Percentiles rank a stretch among this genome's conserved stretches.
These are phyloP conservation scores for Dioctria rufipes DNA, from an alignment of 2,888 invertebrate species.

Conservation along the genomic window DNA sequence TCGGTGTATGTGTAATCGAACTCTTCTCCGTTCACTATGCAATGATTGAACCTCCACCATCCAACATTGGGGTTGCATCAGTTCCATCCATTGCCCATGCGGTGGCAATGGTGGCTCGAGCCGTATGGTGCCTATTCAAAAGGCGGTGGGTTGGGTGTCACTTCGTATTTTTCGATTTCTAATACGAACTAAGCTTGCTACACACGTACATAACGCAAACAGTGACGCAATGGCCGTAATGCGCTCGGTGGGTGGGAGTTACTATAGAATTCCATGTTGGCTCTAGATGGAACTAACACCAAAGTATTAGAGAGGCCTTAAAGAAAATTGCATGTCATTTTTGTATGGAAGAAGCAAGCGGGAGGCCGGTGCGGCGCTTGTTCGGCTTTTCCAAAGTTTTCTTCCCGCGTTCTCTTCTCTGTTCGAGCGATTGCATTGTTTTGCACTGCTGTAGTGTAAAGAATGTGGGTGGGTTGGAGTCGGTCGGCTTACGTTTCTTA, in stretches of 20 bases:
- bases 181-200: not conserved
- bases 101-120: not conserved
- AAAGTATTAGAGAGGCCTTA: not conserved
- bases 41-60: not conserved
- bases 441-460: not conserved
- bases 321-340: constrained; percentile 17
- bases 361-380: not conserved
- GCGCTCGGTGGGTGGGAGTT: constrained; percentile 48
- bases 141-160: constrained; percentile 43
- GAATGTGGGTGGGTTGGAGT: constrained; percentile 29
- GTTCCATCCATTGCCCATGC: not conserved
- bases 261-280: constrained; percentile 32
- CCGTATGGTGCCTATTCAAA: not conserved
- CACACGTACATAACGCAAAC: constrained; percentile 8
- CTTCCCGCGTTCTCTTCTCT: not conserved
- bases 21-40: not conserved
- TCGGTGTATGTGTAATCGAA: constrained; percentile 23
- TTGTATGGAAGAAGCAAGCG: not conserved
- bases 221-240: constrained; percentile 43
- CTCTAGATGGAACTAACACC: constrained; percentile 8
- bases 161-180: constrained; percentile 48
- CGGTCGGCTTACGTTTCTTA: constrained; percentile 32
- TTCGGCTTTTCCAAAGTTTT: constrained; percentile 21
- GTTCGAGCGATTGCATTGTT: not conserved
- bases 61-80: constrained; percentile 41